phyloP scores from a whole-genome alignment of 2,113 vertebrate genomes.

The Rhinoptilus africanus region DNA sequence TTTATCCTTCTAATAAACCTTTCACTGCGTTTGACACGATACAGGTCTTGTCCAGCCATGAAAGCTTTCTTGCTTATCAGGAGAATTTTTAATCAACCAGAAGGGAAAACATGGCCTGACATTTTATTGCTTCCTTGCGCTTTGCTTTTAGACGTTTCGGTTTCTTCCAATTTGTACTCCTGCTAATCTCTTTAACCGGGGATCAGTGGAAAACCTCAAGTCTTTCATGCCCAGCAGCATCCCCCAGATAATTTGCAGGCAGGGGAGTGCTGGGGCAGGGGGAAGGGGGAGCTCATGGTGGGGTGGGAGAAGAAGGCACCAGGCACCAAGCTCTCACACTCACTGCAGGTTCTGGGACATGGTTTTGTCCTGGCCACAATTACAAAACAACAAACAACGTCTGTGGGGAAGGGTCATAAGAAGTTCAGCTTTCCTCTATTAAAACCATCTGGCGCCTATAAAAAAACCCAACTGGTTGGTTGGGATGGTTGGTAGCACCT shows the following conservation, averaged over 20 bases:
- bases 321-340: neutral
- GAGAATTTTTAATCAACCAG: slow-evolving; percentile 36
- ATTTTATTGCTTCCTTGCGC: slow-evolving; percentile 40
- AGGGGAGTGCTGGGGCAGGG: neutral
- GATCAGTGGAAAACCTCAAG: slow-evolving; percentile 2
- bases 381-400: slow-evolving; percentile 63
- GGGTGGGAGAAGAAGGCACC: neutral
- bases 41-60: slow-evolving; percentile 32
- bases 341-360: slow-evolving; percentile 41
- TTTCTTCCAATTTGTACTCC: neutral
- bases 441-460: slow-evolving; percentile 65
- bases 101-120: neutral
- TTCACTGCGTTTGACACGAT: slow-evolving; percentile 49
- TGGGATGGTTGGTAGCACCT: slow-evolving; percentile 38
- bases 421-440: slow-evolving; percentile 64
- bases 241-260: neutral
- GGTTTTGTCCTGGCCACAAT: slow-evolving; percentile 45
- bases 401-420: slow-evolving; percentile 56
- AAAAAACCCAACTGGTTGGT: slow-evolving; percentile 39
- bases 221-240: slow-evolving; percentile 13
- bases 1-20: slow-evolving; percentile 2
- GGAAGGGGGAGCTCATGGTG: neutral
- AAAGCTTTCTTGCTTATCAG: slow-evolving; percentile 58
- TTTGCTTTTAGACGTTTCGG: neutral
- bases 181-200: neutral